phyloP scores from a whole-genome alignment of 2,797 vertebrate species.

The Gallinago stenura region DNA sequence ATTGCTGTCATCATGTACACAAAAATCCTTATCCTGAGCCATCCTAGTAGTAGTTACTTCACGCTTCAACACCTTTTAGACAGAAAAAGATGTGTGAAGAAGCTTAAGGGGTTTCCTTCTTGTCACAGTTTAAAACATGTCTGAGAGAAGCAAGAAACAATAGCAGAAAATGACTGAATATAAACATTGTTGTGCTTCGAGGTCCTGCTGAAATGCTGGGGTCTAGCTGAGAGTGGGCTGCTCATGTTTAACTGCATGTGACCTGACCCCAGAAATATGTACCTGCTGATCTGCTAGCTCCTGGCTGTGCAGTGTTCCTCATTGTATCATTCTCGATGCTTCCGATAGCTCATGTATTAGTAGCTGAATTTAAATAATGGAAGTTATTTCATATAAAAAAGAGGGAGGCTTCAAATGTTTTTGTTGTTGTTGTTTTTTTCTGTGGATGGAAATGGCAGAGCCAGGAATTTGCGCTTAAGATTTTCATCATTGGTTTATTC shows the following conservation, averaged over 20 bases:
- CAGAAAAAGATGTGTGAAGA: not conserved
- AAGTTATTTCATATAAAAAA: not conserved
- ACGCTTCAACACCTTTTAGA: not conserved
- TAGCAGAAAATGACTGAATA: conserved; percentile 51
- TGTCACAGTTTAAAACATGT: conserved; percentile 8
- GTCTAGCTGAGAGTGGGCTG: not conserved
- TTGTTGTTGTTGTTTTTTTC: not conserved
- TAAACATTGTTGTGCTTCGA: conserved; percentile 35
- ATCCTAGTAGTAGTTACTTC: not conserved
- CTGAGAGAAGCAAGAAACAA: conserved; percentile 50
- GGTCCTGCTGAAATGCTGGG: conserved; percentile 23
- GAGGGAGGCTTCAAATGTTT: not conserved
- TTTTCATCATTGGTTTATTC: not conserved
- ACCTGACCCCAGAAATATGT: not conserved
- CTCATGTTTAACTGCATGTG: not conserved
- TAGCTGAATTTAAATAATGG: not conserved
- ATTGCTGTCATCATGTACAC: not conserved
- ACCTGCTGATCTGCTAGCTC: not conserved
- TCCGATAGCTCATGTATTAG: not conserved
- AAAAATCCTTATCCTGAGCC: not conserved
- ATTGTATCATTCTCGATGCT: not conserved
- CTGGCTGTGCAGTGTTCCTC: not conserved
- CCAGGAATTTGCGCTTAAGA: not conserved
- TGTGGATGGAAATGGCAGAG: not conserved
- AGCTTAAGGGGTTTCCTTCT: not conserved